Evolutionary conservation across 30 jellyfish, hydroid and myxozoan genomes (phyloP).

Genomic region (Phacellophora camtschatica): DNA sequence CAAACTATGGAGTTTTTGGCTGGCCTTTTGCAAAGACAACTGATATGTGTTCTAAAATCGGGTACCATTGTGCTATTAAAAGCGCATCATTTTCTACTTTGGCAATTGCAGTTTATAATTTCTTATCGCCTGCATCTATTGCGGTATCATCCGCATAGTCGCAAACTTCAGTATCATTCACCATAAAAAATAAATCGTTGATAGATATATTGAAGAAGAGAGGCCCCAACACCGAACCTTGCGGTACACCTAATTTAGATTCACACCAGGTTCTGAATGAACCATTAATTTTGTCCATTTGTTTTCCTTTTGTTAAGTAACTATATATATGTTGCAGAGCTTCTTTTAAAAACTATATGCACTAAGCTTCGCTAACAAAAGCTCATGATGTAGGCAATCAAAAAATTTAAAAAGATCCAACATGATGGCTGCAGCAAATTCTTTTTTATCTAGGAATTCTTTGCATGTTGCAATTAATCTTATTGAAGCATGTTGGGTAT

Average conservation of each 20-base stretch:
- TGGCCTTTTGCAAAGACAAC: too few species aligned
- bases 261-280: background rate
- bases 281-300: background rate
- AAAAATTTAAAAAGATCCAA: too few species aligned
- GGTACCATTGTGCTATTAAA: too few species aligned
- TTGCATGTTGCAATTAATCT: too few species aligned
- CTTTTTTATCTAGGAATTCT: too few species aligned
- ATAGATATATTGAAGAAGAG: background rate
- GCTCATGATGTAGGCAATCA: too few species aligned
- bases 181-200: background rate
- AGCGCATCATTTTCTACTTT: background rate
- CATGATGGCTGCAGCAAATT: too few species aligned
- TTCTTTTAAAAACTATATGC: too few species aligned
- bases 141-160: background rate
- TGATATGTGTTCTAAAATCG: too few species aligned
- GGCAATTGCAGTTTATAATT: background rate
- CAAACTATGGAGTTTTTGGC: too few species aligned
- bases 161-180: background rate
- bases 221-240: background rate
- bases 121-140: background rate
- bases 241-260: background rate
- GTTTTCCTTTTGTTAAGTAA: background rate
- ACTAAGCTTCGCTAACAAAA: too few species aligned
- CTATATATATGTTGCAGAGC: background rate
- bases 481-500: too few species aligned